Evolutionary conservation across 2,888 invertebrate species (phyloP).

Genomic region (Eumacrocentrus americanus): DNA sequence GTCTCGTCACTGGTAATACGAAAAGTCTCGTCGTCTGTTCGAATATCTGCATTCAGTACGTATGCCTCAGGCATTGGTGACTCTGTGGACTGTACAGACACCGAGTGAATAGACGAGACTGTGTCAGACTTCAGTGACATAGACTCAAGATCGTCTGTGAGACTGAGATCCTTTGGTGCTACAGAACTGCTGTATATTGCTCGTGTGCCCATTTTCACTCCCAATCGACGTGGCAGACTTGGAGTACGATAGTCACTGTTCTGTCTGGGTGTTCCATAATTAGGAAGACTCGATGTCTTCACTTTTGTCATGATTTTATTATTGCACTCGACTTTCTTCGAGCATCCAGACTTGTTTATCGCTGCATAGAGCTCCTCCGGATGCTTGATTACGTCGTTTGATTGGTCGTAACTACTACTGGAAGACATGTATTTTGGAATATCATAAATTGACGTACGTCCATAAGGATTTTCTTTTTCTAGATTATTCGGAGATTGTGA

Average conservation of each 20-base stretch:
- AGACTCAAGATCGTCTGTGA: conserved; percentile 56
- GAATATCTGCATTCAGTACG: conserved; percentile 65
- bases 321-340: conserved; percentile 46
- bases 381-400: conserved; percentile 61
- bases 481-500: conserved; percentile 32
- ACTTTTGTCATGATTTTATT: conserved; percentile 51
- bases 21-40: conserved; percentile 63
- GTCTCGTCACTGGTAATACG: conserved; percentile 60
- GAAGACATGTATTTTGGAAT: conserved; percentile 48
- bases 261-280: conserved; percentile 51
- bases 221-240: conserved; percentile 64
- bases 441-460: conserved; percentile 48
- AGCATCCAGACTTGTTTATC: conserved; percentile 53
- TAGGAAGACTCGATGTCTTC: conserved; percentile 56
- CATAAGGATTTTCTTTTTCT: conserved; percentile 31
- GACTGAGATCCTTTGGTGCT: conserved; percentile 48
- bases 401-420: conserved; percentile 42
- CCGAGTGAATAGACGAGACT: conserved; percentile 54
- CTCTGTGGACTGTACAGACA: conserved; percentile 55
- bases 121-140: conserved; percentile 56
- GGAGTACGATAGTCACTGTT: conserved; percentile 51
- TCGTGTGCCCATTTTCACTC: conserved; percentile 78
- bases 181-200: conserved; percentile 66
- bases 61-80: conserved; percentile 64
- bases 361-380: conserved; percentile 64